Evolutionary conservation across 2,797 vertebrate species (phyloP).

Genomic region (Coregonus sp.): DNA sequence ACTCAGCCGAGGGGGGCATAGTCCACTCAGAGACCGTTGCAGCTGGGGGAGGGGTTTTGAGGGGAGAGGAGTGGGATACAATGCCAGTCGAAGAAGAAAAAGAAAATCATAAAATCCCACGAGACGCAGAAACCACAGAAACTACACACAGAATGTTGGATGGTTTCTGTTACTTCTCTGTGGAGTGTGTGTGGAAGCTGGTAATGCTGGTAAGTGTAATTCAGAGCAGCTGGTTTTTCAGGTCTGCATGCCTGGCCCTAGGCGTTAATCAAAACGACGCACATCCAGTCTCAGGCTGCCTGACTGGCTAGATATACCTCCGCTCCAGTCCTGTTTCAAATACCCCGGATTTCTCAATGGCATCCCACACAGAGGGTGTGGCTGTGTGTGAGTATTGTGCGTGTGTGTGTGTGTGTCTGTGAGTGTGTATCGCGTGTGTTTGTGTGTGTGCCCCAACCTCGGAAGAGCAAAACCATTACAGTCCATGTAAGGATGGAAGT

Average conservation of each 20-base stretch:
- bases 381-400: neutral
- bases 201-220: conserved; percentile 49
- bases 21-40: conserved; percentile 50
- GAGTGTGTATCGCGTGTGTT: neutral
- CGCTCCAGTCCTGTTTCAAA: conserved; percentile 13
- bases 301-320: neutral
- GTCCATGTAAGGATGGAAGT: neutral
- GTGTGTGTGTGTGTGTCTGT: conserved; percentile 10
- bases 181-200: conserved; percentile 42
- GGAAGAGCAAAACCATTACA: neutral
- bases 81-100: neutral
- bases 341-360: conserved; percentile 12
- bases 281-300: neutral
- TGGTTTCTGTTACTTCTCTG: neutral
- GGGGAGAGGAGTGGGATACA: neutral
- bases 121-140: neutral
- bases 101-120: neutral
- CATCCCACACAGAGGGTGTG: conserved; percentile 4
- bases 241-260: conserved; percentile 64
- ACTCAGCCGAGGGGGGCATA: conserved; percentile 71
- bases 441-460: neutral
- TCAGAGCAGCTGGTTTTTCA: conserved; percentile 78
- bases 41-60: conserved; percentile 11
- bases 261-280: conserved; percentile 53
- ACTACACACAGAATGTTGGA: neutral